Evolutionary conservation across 2,888 invertebrate genomes (phyloP), one percentile per base, ranked within the genome.

Genomic region (Stenchaetothrips biformis): DNA sequence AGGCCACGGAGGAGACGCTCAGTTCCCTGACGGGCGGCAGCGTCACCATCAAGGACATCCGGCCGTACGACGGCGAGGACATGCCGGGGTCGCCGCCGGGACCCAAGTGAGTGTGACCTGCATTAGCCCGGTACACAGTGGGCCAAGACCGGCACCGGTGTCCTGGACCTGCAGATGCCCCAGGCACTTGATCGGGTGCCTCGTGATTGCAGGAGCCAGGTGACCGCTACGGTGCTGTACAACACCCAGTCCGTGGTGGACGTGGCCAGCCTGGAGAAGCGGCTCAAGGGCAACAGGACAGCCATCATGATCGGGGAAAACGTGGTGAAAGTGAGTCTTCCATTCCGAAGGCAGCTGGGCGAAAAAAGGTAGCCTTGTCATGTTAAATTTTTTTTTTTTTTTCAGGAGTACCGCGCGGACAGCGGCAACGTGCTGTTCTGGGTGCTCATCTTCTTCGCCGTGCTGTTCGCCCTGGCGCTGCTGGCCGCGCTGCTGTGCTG

Each of bases 1-100:
- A 88, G 80, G 92, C 92, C 84, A 90, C 94, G 21, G 93, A 94
- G 85, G 92, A 93, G 84, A 92, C 94, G 67, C 88, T 96, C 49
- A 81, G 92, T 92, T 82, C 90, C 92, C 48, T 90, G 95, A 95
- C 95, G 0, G 95, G 95, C 2, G 94, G 93, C 4, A 91, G 91
- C 85, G 93, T 95, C 0, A 91, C 90, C 79, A 93, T 95, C 81
- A 90, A 93, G 84, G 92, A 93, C 81, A 91, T 95, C 78, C 90
- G 92, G 82, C 92, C 94, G 0, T 92, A 93, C 84, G 78, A 80
- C 59, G 77, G 78, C 7, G 80, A 48, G 16, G 77, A 25, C 27
- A 18, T 25, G 47, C 27, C n/a, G 37, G 67, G 67, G 21, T 74
- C 67, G 21, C 67, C 67, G 2, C 67, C 67, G 21, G 67, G 67